A percentile compares a stretch with the other conserved stretches of the same genome.
These are phyloP conservation scores for Hydriomena furcata DNA, from an alignment of 2,888 invertebrate species.

Conservation along the genomic window DNA sequence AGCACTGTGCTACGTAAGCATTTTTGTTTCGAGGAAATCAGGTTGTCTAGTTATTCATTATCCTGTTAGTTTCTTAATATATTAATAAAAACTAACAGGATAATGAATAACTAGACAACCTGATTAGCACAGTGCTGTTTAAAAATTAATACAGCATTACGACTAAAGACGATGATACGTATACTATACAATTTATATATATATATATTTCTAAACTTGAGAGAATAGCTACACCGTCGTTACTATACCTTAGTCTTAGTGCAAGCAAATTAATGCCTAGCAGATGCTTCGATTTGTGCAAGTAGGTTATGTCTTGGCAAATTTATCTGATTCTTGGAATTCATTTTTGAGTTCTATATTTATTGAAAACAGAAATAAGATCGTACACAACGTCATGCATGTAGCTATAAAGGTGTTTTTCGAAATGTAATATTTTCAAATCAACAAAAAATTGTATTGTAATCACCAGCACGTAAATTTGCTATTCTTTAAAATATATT, in stretches of 20 bases:
- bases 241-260: neutral
- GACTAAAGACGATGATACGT: neutral
- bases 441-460: no score
- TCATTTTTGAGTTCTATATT: no score
- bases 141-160: neutral
- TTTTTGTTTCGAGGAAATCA: neutral
- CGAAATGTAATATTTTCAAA: no score
- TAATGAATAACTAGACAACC: neutral
- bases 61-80: neutral
- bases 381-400: neutral
- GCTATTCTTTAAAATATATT: no score
- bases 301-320: slow-evolving; percentile 30
- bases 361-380: slow-evolving; percentile 13
- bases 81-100: neutral
- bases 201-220: neutral
- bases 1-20: neutral
- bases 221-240: no score
- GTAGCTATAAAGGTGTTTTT: neutral
- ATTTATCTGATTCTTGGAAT: slow-evolving; percentile 15
- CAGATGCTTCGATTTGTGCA: slow-evolving; percentile 4
- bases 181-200: slow-evolving; percentile 1
- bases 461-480: no score
- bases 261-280: neutral
- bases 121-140: neutral
- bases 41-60: neutral